Percentiles rank a stretch among this genome's conserved stretches.
Conservation (phyloP, 37 sponge, comb jelly and placozoan species). For the Corticium candelabrum region DNA sequence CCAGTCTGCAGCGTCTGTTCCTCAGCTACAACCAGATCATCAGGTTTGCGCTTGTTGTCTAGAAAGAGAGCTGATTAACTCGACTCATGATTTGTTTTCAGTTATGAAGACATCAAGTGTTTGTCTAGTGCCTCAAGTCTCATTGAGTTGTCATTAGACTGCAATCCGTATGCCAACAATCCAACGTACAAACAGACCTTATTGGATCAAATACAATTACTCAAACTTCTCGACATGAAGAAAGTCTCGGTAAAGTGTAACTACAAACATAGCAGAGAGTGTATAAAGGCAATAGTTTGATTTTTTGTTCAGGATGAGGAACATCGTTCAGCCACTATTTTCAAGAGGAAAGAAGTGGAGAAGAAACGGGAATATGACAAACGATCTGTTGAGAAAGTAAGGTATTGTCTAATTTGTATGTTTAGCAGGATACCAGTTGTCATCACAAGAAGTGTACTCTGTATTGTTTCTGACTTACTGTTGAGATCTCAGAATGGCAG, state of each 20-base stretch:
- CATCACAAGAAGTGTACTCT: neutral
- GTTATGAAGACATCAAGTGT: neutral
- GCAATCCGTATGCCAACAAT: conserved; percentile 16
- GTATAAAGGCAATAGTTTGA: no score
- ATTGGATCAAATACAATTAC: neutral
- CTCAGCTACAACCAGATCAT: conserved; percentile 80
- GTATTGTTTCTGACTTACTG: neutral
- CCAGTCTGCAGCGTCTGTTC: conserved; percentile 71
- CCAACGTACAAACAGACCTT: conserved; percentile 5
- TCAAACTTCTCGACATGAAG: conserved; percentile 12
- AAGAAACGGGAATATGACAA: conserved; percentile 28
- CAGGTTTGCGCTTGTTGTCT: no score
- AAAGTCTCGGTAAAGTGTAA: conserved; percentile 9
- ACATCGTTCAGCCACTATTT: conserved; percentile 16
- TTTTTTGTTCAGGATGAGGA: no score
- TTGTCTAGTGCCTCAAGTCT: conserved; percentile 1
- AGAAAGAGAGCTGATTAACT: no score
- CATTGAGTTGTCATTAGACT: conserved; percentile 19
- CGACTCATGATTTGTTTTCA: neutral
- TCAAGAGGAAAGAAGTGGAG: conserved; percentile 28
- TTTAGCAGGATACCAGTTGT: no score
- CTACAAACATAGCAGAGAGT: no score
- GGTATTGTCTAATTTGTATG: no score
- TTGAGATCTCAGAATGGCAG: no score
- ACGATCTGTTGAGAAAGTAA: conserved; percentile 2